Evolutionary conservation across 1,140 invertebrate genomes (phyloP), one percentile per base, ranked within the genome.

Genomic region (Lepidurus packardi): DNA sequence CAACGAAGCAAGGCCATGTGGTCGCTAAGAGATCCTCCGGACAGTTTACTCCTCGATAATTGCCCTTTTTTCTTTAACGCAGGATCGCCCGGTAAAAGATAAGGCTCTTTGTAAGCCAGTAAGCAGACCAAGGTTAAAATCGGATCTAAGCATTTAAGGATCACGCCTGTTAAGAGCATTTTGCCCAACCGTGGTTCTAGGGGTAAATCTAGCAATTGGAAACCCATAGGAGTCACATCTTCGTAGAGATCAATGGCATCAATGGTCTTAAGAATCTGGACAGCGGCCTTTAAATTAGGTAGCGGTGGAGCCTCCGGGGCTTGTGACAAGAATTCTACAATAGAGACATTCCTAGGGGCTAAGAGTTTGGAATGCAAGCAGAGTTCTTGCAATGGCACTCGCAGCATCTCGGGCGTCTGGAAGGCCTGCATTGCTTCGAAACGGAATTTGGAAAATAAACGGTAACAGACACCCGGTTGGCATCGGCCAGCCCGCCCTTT

Each of bases 111-210:
- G 82, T 95, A 91, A 1, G 92, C 90, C 77, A 98, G 86, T 73
- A 91, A 90, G 83, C 94, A 94, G 11, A 95, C 94, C 74, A 99
- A 93, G 0, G 96, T 98, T 34, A 99, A 85, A 41, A 99, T 89
- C 7, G 97, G 97, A 87, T 98, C 95, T 1, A 99, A 85, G 84
- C 97, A 99, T 84, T 95, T 95, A 43, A 99, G 88, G 6, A 97
- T 90, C 25, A 96, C 91, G 3, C 93, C 91, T 84, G 95, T 96
- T 2, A 99, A 85, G 41, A 99, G 85, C 90, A 96, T 93, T 87
- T 97, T 96, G 5, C 94, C 95, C 13, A 96, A 87, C 81, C 93
- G 89, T 1, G 97, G 97, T 80, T 98, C 94, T 2, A 98, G 87
- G 0, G 96, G 94, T 13, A 99, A 85, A 84, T 98, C 94, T 8